Conservation (phyloP, 2,888 invertebrate species). For the Crocallis elinguaria region DNA sequence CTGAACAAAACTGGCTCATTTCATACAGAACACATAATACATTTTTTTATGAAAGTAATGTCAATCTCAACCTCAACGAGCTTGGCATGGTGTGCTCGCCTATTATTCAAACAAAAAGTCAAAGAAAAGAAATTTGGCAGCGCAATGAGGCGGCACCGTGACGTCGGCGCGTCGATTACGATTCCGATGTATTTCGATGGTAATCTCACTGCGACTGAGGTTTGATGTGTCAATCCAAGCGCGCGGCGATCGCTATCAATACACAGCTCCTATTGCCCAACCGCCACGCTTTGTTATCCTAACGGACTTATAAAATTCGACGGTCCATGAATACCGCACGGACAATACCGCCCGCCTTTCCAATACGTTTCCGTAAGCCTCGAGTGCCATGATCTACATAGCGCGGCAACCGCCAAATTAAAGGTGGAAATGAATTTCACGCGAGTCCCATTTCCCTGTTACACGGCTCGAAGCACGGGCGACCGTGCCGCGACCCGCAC, state of each 20-base stretch:
- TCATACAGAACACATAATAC: slow-evolving; percentile 20
- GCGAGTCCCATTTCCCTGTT: slow-evolving; percentile 53
- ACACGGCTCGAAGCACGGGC: slow-evolving; percentile 56
- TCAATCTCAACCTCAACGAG: neutral
- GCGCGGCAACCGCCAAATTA: slow-evolving; percentile 44
- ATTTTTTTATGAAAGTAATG: neutral
- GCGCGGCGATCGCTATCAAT: slow-evolving; percentile 71
- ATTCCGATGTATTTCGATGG: slow-evolving; percentile 73
- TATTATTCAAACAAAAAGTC: slow-evolving; percentile 31
- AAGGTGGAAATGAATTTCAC: slow-evolving; percentile 55
- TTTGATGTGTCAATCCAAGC: slow-evolving; percentile 81
- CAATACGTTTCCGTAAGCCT: slow-evolving; percentile 23
- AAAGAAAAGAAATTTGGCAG: slow-evolving; percentile 60
- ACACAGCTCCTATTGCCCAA: slow-evolving; percentile 79
- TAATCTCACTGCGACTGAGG: slow-evolving; percentile 71
- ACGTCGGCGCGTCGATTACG: slow-evolving; percentile 75
- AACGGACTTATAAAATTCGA: slow-evolving; percentile 75
- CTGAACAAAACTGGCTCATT: too few relatives aligned
- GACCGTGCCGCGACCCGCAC: slow-evolving; percentile 59
- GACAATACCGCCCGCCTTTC: slow-evolving; percentile 59
- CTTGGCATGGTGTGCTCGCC: slow-evolving; percentile 3
- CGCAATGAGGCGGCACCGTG: slow-evolving; percentile 62
- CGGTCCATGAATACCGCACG: slow-evolving; percentile 59
- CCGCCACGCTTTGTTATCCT: slow-evolving; percentile 79
- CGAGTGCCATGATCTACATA: slow-evolving; percentile 36